phyloP scores from a whole-genome alignment of 2,113 vertebrate genomes.

The Brachionichthys hirsutus region DNA sequence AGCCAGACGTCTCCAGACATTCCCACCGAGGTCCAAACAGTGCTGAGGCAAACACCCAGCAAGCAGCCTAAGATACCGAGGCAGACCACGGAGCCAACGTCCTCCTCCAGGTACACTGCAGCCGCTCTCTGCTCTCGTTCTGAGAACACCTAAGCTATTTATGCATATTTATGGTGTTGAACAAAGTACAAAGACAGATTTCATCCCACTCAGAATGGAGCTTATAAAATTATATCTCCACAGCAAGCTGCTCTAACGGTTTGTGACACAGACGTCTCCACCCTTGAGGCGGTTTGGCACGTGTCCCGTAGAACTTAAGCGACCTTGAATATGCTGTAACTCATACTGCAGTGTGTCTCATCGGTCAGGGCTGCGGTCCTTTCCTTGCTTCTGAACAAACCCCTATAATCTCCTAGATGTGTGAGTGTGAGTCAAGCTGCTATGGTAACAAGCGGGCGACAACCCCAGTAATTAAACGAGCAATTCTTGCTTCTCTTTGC shows the following conservation, averaged over 20 bases:
- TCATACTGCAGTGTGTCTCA: neutral
- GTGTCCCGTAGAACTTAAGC: slow-evolving; percentile 9
- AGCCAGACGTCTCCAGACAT: slow-evolving; percentile 99
- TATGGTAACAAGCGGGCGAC: slow-evolving; percentile 77
- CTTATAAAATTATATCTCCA: neutral
- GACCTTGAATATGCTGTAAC: slow-evolving; percentile 45
- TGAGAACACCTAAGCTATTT: neutral
- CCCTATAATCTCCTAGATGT: slow-evolving; percentile 71
- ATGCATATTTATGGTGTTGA: neutral
- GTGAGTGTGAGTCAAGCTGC: slow-evolving; percentile 71
- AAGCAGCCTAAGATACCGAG: slow-evolving; percentile 92
- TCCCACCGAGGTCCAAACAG: slow-evolving; percentile 93
- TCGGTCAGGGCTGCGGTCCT: slow-evolving; percentile 12
- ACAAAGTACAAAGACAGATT: neutral
- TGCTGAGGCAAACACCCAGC: slow-evolving; percentile 87
- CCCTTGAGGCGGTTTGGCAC: slow-evolving; percentile 43
- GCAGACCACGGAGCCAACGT: slow-evolving; percentile 94
- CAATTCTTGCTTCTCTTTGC: slow-evolving; percentile 77
- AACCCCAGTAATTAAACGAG: slow-evolving; percentile 86
- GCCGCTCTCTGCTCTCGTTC: neutral
- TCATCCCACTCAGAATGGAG: no score
- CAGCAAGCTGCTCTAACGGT: slow-evolving; percentile 9
- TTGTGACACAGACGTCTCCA: slow-evolving; percentile 14
- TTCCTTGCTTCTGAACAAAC: slow-evolving; percentile 29
- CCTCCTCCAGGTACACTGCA: slow-evolving; percentile 88